Conservation (phyloP, 1,140 invertebrate genomes). For the Scylla paramamosain region DNA sequence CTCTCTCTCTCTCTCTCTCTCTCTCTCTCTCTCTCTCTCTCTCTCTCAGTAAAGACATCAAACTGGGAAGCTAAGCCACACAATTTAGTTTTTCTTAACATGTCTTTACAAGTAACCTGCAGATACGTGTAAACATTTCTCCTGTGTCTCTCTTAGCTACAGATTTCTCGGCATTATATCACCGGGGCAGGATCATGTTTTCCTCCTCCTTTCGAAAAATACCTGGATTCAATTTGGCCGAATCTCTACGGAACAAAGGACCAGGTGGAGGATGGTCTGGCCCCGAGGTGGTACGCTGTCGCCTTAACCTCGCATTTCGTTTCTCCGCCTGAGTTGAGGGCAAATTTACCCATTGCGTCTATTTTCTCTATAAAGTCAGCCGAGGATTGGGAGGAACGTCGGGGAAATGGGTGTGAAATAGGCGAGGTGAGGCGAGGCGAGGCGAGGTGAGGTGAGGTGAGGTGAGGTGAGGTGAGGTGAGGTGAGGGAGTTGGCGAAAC, state of each 20-base stretch:
- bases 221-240: neutral
- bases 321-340: neutral
- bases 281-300: neutral
- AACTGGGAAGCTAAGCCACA: no score
- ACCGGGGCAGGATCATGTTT: neutral
- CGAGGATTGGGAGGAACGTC: neutral
- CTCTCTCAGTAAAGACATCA: no score
- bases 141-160: no score
- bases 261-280: neutral
- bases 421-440: neutral
- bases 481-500: neutral
- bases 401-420: neutral
- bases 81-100: no score
- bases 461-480: neutral
- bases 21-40: no score
- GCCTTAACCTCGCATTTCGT: neutral
- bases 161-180: neutral
- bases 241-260: neutral
- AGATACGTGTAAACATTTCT: no score
- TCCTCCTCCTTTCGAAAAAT: slow-evolving; percentile 1
- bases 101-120: no score
- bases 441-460: no score
- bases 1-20: no score
- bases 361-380: neutral
- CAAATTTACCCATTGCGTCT: neutral